phyloP scores from a whole-genome alignment of 2,797 vertebrate genomes.

The Ctenochaetus hawaiiensis region DNA sequence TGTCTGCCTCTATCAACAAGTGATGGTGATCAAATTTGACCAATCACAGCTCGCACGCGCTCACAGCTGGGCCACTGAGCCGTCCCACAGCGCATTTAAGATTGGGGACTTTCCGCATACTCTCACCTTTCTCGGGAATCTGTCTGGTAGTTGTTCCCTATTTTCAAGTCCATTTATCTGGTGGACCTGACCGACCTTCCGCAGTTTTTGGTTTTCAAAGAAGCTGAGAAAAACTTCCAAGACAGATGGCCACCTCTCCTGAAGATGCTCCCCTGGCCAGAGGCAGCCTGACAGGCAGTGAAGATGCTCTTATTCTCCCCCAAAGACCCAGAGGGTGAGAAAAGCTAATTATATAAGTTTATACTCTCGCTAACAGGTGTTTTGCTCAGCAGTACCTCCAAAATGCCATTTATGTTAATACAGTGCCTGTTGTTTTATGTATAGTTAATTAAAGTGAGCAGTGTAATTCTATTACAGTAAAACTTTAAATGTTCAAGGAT shows the following conservation, averaged over 20 bases:
- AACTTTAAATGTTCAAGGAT: background rate
- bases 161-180: conserved; percentile 24
- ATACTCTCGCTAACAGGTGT: background rate
- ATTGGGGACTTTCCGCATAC: conserved; percentile 36
- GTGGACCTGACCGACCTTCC: accelerated
- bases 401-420: background rate
- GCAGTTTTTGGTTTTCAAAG: conserved; percentile 6
- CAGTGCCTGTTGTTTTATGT: background rate
- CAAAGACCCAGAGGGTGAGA: conserved; percentile 61
- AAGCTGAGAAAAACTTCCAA: background rate
- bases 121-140: conserved; percentile 39
- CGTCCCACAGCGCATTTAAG: conserved; percentile 18
- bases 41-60: conserved; percentile 60
- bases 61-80: background rate
- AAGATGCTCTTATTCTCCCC: conserved; percentile 42
- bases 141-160: conserved; percentile 33
- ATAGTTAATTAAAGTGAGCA: no score
- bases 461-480: background rate
- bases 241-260: conserved; percentile 46
- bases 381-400: background rate
- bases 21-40: conserved; percentile 60
- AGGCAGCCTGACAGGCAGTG: conserved; percentile 47
- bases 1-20: conserved; percentile 78
- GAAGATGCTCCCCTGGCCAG: conserved; percentile 53
- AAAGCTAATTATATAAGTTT: background rate